phyloP scores from a whole-genome alignment of 1,140 invertebrate species.

The Cherax destructor region DNA sequence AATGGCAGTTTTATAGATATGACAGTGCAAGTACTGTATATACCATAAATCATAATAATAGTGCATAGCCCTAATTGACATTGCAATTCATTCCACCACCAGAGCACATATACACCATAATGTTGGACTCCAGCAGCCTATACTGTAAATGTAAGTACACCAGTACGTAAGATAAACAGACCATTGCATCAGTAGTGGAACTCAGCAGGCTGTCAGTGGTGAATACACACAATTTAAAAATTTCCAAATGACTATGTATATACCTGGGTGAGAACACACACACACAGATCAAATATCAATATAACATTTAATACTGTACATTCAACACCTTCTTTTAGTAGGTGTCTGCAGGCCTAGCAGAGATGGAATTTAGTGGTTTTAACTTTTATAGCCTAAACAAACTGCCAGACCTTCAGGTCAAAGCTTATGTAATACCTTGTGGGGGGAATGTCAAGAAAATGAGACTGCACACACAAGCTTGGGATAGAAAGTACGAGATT shows the following conservation, averaged over 20 bases:
- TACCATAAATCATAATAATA: background rate
- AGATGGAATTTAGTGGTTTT: background rate
- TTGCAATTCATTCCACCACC: background rate
- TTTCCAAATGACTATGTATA: background rate
- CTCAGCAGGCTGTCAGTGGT: background rate
- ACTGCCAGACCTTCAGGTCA: background rate
- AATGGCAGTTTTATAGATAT: slow-evolving; percentile 2
- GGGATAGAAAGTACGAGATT: background rate
- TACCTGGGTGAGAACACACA: background rate
- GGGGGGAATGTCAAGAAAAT: background rate
- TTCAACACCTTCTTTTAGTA: background rate
- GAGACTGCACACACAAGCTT: background rate
- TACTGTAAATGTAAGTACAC: background rate
- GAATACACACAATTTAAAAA: background rate
- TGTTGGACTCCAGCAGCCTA: background rate
- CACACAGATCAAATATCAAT: background rate
- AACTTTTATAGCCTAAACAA: background rate
- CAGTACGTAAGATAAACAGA: background rate
- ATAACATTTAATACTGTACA: slow-evolving; percentile 14
- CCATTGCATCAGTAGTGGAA: background rate
- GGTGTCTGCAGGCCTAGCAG: background rate
- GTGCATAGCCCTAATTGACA: background rate
- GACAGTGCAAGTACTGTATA: background rate
- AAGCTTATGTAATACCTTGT: background rate
- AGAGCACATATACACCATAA: background rate